Conservation (phyloP, 2,888 invertebrate species). For the Hetaerina titia region DNA sequence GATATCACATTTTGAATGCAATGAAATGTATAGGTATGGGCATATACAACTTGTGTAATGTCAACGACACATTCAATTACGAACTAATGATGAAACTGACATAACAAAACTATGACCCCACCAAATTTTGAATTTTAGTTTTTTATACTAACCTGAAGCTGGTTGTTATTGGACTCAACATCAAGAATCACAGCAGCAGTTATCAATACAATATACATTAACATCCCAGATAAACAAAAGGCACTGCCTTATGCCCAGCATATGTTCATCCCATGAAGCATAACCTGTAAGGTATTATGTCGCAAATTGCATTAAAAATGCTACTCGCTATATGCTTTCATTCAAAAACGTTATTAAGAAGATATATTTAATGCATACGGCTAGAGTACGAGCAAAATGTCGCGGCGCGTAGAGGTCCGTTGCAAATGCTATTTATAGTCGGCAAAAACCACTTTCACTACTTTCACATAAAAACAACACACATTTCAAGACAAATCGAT, state of each 20-base stretch:
- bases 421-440: slow-evolving; percentile 42
- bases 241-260: slow-evolving; percentile 60
- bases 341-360: background rate
- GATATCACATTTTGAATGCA: no score
- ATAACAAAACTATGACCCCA: no score
- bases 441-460: background rate
- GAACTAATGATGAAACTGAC: background rate
- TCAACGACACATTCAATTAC: background rate
- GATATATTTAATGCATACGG: background rate
- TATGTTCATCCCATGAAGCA: slow-evolving; percentile 64
- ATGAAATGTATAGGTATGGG: no score
- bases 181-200: slow-evolving; percentile 54
- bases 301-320: background rate
- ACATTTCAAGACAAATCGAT: background rate
- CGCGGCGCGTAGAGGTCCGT: slow-evolving; percentile 41
- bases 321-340: background rate
- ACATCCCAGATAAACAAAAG: slow-evolving; percentile 58
- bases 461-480: background rate
- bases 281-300: slow-evolving; percentile 12
- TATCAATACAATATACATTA: slow-evolving; percentile 56
- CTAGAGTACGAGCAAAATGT: background rate
- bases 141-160: slow-evolving; percentile 40
- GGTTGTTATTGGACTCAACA: slow-evolving; percentile 50
- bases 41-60: no score
- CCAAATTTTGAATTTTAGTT: background rate